Evolutionary conservation across 2,888 invertebrate genomes (phyloP).

Genomic region (Gnatocerus cornutus): DNA sequence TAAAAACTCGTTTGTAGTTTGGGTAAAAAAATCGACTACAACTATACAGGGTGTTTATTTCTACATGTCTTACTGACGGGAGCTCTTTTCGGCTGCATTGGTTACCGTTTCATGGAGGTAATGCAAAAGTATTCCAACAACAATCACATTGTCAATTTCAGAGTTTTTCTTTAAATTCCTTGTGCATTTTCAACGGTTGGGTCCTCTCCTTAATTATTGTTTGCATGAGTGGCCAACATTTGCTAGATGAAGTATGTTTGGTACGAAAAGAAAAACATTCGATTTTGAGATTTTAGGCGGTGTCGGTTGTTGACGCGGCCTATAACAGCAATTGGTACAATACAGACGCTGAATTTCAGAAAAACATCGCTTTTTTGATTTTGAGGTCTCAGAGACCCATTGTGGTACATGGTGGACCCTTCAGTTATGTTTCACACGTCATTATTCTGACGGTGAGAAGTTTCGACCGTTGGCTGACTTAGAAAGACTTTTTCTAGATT

Average conservation of each 20-base stretch:
- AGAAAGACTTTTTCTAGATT: conserved; percentile 16
- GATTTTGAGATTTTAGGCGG: too few species aligned
- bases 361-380: not conserved
- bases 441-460: conserved; percentile 2
- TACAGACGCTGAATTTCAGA: conserved; percentile 9
- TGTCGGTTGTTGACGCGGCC: conserved; percentile 4
- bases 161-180: conserved; percentile 6
- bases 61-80: conserved; percentile 15
- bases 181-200: conserved; percentile 17
- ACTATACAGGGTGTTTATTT: conserved; percentile 8
- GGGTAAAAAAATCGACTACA: conserved; percentile 10
- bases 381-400: conserved; percentile 15
- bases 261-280: too few species aligned
- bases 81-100: conserved; percentile 25
- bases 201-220: conserved; percentile 11
- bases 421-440: conserved; percentile 1
- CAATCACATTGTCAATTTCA: not conserved
- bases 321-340: conserved; percentile 30
- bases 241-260: conserved; percentile 12
- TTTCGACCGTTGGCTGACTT: not conserved
- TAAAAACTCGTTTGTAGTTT: conserved; percentile 22
- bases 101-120: conserved; percentile 25
- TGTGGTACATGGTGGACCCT: conserved; percentile 12
- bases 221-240: conserved; percentile 15
- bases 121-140: not conserved